Conservation (phyloP, 1,140 invertebrate genomes). For the Leptoteleia sp. region DNA sequence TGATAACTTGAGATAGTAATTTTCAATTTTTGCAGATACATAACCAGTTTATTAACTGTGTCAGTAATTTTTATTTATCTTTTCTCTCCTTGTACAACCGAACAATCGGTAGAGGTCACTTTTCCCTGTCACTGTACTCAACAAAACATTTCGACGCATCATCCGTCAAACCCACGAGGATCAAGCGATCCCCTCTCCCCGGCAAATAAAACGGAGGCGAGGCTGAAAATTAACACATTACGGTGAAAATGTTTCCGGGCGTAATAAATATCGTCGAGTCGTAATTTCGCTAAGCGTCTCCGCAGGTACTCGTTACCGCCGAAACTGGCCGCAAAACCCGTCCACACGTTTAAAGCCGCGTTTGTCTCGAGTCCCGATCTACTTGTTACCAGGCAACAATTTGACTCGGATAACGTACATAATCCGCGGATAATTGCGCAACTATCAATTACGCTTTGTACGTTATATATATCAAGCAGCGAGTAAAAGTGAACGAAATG, state of each 20-base stretch:
- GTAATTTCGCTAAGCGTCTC: conserved; percentile 29
- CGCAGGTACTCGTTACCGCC: conserved; percentile 35
- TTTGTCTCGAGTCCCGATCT: conserved; percentile 15
- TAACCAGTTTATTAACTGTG: no score
- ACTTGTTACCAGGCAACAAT: conserved; percentile 26
- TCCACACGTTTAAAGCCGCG: conserved; percentile 1
- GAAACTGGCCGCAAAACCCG: conserved; percentile 36
- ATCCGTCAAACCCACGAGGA: no score
- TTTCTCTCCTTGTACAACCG: no score
- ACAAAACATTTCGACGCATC: no score
- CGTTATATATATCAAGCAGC: conserved; percentile 8
- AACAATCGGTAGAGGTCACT: no score
- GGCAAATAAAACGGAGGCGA: no score
- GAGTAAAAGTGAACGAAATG: conserved; percentile 38
- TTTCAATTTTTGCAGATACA: no score
- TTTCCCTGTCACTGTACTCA: no score
- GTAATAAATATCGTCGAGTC: conserved; percentile 34
- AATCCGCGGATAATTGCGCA: conserved; percentile 27
- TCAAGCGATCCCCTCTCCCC: no score
- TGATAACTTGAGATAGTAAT: no score
- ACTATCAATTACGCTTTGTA: conserved; percentile 23
- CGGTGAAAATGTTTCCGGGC: conserved; percentile 13
- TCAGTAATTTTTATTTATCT: no score
- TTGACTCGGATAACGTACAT: conserved; percentile 27
- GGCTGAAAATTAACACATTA: conserved; percentile 39